Percentiles rank a stretch among this genome's conserved stretches.
These are phyloP conservation scores for Bos javanicus DNA, from an alignment of 2,113 vertebrate genomes.

Conservation along the genomic window DNA sequence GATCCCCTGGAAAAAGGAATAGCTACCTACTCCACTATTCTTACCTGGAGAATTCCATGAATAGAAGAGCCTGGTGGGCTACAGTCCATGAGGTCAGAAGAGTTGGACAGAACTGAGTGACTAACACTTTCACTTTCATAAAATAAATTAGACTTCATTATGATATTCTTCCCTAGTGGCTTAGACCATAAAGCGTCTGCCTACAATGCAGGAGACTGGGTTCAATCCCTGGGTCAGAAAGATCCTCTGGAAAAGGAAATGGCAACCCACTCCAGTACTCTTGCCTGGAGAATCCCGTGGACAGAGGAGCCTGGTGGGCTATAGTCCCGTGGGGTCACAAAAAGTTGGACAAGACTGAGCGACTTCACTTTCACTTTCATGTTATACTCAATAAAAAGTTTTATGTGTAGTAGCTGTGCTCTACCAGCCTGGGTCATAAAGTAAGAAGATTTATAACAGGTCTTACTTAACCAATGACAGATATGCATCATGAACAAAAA, in stretches of 20 bases:
- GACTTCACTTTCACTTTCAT: neutral
- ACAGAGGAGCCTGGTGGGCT: neutral
- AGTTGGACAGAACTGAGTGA: neutral
- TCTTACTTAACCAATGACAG: neutral
- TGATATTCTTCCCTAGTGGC: neutral
- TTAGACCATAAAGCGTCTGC: neutral
- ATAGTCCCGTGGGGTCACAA: neutral
- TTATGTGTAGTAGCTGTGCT: neutral
- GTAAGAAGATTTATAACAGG: neutral
- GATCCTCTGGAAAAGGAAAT: neutral
- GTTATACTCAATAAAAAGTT: neutral
- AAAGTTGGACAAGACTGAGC: neutral
- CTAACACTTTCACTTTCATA: neutral
- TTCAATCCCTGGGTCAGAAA: neutral
- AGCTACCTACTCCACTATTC: neutral
- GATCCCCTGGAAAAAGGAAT: neutral
- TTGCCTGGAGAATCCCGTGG: neutral
- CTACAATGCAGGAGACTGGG: neutral
- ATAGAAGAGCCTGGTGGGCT: neutral
- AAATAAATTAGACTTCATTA: neutral
- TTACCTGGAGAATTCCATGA: neutral
- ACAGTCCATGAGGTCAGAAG: neutral
- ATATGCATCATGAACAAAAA: neutral
- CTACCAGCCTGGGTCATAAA: neutral
- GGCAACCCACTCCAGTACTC: neutral